Conservation (phyloP, 2,888 invertebrate species). For the Protophormia terraenovae region DNA sequence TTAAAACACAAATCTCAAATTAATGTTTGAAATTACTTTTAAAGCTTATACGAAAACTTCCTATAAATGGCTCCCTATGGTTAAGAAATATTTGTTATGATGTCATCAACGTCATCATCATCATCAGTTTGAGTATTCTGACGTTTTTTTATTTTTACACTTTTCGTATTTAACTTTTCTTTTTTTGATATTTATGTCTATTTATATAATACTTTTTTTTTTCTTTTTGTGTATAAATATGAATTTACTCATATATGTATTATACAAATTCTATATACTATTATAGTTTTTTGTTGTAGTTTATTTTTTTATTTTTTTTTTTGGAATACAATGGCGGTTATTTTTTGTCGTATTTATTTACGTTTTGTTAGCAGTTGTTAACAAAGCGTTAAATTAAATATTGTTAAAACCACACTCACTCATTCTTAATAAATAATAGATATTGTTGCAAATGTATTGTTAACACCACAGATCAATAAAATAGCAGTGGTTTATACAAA, state of each 20-base stretch:
- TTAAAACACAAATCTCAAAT: no score
- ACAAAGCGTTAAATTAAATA: conserved; percentile 61
- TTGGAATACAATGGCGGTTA: conserved; percentile 5
- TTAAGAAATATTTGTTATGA: background rate
- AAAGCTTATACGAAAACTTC: no score
- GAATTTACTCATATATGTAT: background rate
- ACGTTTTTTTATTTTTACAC: background rate
- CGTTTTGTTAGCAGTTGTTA: conserved; percentile 43
- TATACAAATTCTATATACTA: background rate
- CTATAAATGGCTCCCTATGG: background rate
- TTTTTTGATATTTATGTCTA: background rate
- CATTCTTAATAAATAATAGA: background rate
- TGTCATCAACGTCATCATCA: conserved; percentile 14
- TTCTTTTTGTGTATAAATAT: conserved; percentile 1
- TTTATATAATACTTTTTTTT: background rate
- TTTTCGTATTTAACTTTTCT: background rate
- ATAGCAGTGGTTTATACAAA: background rate
- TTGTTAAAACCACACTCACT: background rate
- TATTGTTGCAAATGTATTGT: background rate
- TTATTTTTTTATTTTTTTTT: background rate
- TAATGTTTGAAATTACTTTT: no score
- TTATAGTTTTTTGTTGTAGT: background rate
- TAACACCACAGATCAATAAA: background rate
- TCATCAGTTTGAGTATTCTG: background rate
- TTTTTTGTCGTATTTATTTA: conserved; percentile 32